Base-by-base conservation (phyloP, 2,888 invertebrate species). In the Tipula helvola region DNA sequence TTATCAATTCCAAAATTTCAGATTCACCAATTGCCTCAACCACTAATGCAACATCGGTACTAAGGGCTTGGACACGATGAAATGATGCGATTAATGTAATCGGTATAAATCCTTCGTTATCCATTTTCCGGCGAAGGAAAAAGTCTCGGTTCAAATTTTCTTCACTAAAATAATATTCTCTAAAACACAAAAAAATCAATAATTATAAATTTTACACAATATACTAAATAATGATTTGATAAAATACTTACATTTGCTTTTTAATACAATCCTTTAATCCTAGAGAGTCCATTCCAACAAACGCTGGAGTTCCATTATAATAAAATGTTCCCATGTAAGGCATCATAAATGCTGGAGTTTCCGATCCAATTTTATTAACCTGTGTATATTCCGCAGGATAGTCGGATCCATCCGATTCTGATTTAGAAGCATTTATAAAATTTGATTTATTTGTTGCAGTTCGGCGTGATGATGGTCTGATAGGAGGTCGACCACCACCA, bases 101-200 rank as follows among this genome's bases (percentile, higher is more conserved):
- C 0, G 98, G 98, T 88, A 99, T 94, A 90, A 96, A 99, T 87
- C 99, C 99, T 89, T 98, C 96, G 2, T 94, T 92, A 89, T 97
- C 97, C 99, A 99, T 99, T 94, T 98, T 98, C 89, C 98, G 95
- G 44, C 99, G 95, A 88, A 99, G 93, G 93, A 97, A 99, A 93
- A 99, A 97, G 91, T 99, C 99, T 89, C 97, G 95, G 89, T 96
- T 95, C 87, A 99, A 93, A 93, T 99, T 99, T 90, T 98, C 98
- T 88, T 96, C 96, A 89, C 98, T 98, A 93, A 99, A 99, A 94
- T 99, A 99, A 93, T 99, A 99, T 92, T 99, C 99, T 90, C 99
- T 99, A 93, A 57, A 94, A 93, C 87, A 88, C 88, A 88, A 88
- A 89, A 87, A 88, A 87, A 88, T 18, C 71, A 36, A 42, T 87